Base-by-base conservation (phyloP, 2,113 vertebrate genomes). In the Syrrhaptes paradoxus region DNA sequence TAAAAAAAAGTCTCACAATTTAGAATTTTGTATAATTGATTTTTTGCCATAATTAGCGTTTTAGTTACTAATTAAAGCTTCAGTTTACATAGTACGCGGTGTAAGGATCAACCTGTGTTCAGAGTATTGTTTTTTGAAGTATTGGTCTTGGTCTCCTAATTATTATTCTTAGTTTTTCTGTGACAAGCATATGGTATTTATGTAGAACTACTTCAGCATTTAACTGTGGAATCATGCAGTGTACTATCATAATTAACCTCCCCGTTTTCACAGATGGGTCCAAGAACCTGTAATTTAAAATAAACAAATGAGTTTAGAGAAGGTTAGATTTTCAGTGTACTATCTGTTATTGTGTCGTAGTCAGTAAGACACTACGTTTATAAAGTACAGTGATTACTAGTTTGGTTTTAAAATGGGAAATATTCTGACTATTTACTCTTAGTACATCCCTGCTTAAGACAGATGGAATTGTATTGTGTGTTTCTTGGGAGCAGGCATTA, bases 101-200 rank as follows among this genome's bases (percentile, higher is more conserved):
- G 79, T 91, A 92, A 95, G 71, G 78, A 96, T 97, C 84, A 97
- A 97, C 96, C 89, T 97, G 88, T 97, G 93, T 97, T 96, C 81
- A 94, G 93, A 90, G 66, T 94, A 82, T 95, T 96, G 92, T 75
- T 96, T 96, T 78, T 83, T 29, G 68, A 96, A 97, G 96, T 95
- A 94, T 91, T 96, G 70, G 85, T 71, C 91, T 97, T 98, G 90
- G 96, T 96, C 93, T 98, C 90, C 90, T 98, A 97, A 98, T 98
- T 98, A 98, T 97, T 98, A 97, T 94, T 97, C 96, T 97, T 57
- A 57, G 20, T 94, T 98, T 97, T 95, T 94, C 76, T 92, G 88
- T 97, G 97, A 96, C 81, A 98, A 98, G 93, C 98, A 97, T 98
- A 97, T 94, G 97, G 97, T 96, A 95, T 98, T 98, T 97, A 91